phyloP scores from a whole-genome alignment of 2,888 invertebrate genomes.

The Drosophila phalerata region DNA sequence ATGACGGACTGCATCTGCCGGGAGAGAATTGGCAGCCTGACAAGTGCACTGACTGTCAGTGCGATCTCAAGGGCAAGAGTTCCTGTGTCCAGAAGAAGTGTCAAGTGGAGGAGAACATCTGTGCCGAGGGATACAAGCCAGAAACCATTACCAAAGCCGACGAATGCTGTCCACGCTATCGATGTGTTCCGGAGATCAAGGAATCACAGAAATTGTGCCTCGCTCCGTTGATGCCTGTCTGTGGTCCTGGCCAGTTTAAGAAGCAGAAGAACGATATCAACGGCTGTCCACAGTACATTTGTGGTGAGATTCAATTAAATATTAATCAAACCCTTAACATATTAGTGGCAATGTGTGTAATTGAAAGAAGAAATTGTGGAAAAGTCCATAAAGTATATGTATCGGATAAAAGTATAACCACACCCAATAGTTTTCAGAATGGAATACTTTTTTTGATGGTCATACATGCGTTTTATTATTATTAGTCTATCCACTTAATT shows the following conservation, averaged over 20 bases:
- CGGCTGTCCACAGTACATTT: conserved; percentile 91
- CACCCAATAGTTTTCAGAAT: too few relatives aligned
- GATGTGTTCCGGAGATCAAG: conserved; percentile 88
- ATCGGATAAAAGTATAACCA: too few relatives aligned
- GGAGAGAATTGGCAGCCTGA: conserved; percentile 89
- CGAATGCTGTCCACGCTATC: conserved; percentile 89
- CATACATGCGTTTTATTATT: too few relatives aligned
- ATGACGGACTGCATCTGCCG: conserved; percentile 88
- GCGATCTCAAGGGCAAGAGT: conserved; percentile 87
- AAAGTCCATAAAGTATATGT: too few relatives aligned
- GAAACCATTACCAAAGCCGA: conserved; percentile 87
- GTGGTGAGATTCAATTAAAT: conserved; percentile 86
- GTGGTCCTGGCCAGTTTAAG: conserved; percentile 90
- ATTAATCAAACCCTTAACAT: not conserved
- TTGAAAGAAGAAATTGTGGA: not conserved
- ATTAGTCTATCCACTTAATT: too few relatives aligned
- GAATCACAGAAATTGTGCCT: conserved; percentile 86
- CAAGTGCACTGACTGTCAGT: conserved; percentile 91
- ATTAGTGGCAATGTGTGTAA: not conserved
- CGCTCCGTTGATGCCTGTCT: conserved; percentile 89
- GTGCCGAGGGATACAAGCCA: conserved; percentile 87
- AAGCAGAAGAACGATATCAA: conserved; percentile 88
- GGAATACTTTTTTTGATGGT: too few relatives aligned
- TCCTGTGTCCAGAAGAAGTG: conserved; percentile 89
- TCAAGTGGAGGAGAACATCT: conserved; percentile 87